Evolutionary conservation across 1,140 invertebrate genomes (phyloP).

Genomic region (Campoletis sonorensis): DNA sequence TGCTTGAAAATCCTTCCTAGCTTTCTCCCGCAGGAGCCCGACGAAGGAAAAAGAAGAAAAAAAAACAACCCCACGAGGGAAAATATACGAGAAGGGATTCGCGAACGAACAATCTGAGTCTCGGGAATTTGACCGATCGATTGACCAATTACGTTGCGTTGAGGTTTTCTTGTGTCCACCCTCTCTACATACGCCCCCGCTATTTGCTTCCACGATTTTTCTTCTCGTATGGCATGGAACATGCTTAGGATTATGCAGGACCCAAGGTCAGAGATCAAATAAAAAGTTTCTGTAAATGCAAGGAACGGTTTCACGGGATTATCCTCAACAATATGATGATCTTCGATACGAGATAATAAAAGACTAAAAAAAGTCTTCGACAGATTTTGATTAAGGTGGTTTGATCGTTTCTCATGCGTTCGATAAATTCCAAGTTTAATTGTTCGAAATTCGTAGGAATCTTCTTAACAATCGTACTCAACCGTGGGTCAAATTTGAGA

Average conservation of each 20-base stretch:
- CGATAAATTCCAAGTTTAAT: too few relatives aligned
- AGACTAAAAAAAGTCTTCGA: neutral
- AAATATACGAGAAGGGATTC: constrained; percentile 34
- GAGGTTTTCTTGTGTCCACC: constrained; percentile 19
- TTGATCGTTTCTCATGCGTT: too few relatives aligned
- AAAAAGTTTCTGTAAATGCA: neutral
- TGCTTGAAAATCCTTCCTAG: neutral
- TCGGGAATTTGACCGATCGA: constrained; percentile 36
- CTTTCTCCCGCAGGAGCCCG: neutral
- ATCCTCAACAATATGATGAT: too few relatives aligned
- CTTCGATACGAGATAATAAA: neutral
- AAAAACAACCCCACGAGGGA: constrained; percentile 12
- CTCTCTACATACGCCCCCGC: neutral
- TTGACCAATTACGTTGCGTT: constrained; percentile 36
- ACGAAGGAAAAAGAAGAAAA: neutral
- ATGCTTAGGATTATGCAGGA: neutral
- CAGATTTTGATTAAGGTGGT: too few relatives aligned
- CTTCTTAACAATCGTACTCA: too few relatives aligned
- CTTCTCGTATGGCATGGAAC: neutral
- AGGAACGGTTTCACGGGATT: too few relatives aligned
- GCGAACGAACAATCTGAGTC: neutral
- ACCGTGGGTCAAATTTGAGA: too few relatives aligned
- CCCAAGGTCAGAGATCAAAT: neutral
- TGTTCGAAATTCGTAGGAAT: too few relatives aligned
- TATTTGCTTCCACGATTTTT: neutral